Conservation (phyloP, 2,113 vertebrate genomes). For the Elachura formosa region DNA sequence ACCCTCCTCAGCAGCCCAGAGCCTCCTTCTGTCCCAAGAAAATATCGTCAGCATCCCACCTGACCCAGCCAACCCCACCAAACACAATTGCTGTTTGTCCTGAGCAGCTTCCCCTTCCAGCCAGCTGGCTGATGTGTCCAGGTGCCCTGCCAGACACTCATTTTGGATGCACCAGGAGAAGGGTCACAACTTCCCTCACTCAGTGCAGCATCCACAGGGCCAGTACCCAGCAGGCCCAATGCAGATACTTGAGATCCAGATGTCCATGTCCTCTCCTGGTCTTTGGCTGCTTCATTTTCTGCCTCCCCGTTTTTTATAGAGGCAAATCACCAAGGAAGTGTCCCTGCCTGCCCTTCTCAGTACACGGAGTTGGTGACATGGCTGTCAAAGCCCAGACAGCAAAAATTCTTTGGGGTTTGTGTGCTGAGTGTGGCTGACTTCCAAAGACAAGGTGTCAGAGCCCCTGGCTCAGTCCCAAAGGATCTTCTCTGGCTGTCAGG, state of each 20-base stretch:
- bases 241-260: background rate
- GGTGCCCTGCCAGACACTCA: background rate
- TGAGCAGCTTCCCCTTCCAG: background rate
- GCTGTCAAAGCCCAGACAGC: background rate
- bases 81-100: rapidly evolving
- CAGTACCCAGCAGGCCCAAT: no score
- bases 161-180: background rate
- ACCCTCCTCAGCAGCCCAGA: background rate
- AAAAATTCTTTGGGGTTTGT: background rate
- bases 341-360: background rate
- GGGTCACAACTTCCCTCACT: background rate
- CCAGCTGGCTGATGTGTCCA: background rate
- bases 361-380: rapidly evolving
- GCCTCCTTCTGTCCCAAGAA: background rate
- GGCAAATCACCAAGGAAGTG: background rate
- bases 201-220: rapidly evolving
- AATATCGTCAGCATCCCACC: background rate
- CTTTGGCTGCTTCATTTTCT: background rate
- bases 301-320: background rate
- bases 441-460: background rate
- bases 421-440: background rate
- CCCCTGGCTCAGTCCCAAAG: background rate
- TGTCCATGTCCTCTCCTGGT: background rate
- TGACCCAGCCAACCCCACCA: background rate
- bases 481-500: background rate